phyloP scores from a whole-genome alignment of 2,797 vertebrate species.

The Myiotriccus ornatus region DNA sequence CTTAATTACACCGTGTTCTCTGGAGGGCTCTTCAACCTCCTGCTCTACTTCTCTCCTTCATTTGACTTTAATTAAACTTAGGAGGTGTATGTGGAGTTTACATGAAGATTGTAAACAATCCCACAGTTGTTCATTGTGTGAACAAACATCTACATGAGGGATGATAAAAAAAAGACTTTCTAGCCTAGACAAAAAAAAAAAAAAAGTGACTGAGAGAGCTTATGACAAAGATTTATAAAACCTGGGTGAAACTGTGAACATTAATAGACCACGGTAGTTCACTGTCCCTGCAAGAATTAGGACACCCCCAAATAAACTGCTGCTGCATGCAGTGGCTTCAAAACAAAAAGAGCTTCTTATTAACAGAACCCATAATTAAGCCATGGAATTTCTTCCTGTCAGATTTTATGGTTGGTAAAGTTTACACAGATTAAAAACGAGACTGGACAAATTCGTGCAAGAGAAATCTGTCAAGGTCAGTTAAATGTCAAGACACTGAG shows the following conservation, averaged over 20 bases:
- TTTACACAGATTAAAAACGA: background rate
- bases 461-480: background rate
- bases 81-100: background rate
- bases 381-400: background rate
- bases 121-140: accelerated
- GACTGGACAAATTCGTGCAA: background rate
- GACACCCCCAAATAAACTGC: background rate
- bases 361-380: background rate
- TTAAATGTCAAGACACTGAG: background rate
- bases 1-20: background rate
- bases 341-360: background rate
- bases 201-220: background rate
- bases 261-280: background rate
- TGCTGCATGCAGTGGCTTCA: background rate
- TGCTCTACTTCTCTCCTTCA: background rate
- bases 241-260: background rate
- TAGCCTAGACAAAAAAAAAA: background rate
- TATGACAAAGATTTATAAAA: background rate
- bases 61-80: background rate
- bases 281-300: background rate
- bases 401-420: background rate
- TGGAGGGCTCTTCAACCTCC: background rate
- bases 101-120: background rate
- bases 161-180: background rate
- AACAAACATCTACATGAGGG: background rate